These are phyloP conservation scores for Ascidia mentula DNA, from an alignment of 23 tunicate genomes.

Conservation along the genomic window DNA sequence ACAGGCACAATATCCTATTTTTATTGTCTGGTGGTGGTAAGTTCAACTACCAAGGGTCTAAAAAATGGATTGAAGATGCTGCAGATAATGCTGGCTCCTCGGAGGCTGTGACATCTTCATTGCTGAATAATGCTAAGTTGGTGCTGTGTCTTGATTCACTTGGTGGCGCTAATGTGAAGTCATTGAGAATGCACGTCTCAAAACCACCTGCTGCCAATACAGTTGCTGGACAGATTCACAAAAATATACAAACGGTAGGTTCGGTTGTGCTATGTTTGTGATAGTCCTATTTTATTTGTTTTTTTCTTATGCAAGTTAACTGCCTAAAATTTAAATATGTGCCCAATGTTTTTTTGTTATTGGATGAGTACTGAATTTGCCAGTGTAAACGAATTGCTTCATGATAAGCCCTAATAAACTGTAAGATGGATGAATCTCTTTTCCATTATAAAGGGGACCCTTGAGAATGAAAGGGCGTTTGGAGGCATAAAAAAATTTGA, in stretches of 20 bases:
- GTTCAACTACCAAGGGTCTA: constrained; percentile 85
- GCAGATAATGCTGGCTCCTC: constrained; percentile 63
- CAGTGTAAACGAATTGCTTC: too few relatives aligned
- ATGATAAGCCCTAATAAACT: too few relatives aligned
- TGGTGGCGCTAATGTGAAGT: constrained; percentile 11
- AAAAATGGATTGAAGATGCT: constrained; percentile 81
- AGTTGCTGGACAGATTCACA: constrained; percentile 43
- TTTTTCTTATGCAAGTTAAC: too few relatives aligned
- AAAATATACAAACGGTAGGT: constrained; percentile 59
- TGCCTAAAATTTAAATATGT: too few relatives aligned
- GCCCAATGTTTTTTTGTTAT: too few relatives aligned
- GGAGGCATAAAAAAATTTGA: too few relatives aligned
- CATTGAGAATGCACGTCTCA: constrained; percentile 84
- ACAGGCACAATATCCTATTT: constrained; percentile 79
- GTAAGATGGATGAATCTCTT: too few relatives aligned
- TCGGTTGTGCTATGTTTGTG: too few relatives aligned
- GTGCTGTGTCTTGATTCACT: constrained; percentile 82
- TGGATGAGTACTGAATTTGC: too few relatives aligned
- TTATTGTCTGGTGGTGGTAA: constrained; percentile 90
- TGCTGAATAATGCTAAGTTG: constrained; percentile 55
- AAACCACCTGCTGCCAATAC: constrained; percentile 77
- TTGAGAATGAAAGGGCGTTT: too few relatives aligned
- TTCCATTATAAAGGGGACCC: too few relatives aligned
- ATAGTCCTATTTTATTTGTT: too few relatives aligned
- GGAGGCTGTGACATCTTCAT: constrained; percentile 22